phyloP scores from a whole-genome alignment of 2,888 invertebrate species.

The Boloria euphrosyne region DNA sequence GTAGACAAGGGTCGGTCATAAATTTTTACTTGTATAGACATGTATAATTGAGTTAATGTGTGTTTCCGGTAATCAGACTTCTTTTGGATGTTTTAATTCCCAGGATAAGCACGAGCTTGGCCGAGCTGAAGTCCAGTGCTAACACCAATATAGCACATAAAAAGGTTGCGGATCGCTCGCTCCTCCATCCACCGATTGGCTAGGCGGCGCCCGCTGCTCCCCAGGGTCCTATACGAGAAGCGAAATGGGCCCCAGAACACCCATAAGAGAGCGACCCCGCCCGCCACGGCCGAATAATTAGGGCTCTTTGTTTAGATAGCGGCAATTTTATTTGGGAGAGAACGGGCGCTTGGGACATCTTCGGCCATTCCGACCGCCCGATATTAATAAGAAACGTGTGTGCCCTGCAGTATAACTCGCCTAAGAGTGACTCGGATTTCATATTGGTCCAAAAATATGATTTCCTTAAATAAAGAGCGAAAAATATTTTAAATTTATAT shows the following conservation, averaged over 20 bases:
- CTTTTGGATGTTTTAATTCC: conserved; percentile 76
- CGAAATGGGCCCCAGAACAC: conserved; percentile 87
- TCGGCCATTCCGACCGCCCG: conserved; percentile 76
- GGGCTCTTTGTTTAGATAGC: conserved; percentile 85
- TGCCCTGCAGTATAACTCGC: conserved; percentile 55
- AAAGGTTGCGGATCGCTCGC: conserved; percentile 82
- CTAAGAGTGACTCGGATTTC: conserved; percentile 55
- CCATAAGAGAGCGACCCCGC: conserved; percentile 87
- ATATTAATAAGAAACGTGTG: conserved; percentile 82
- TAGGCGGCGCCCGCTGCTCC: conserved; percentile 84
- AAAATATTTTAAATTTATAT: conserved; percentile 8
- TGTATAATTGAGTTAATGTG: conserved; percentile 56
- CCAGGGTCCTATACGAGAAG: conserved; percentile 84
- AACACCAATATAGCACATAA: conserved; percentile 79
- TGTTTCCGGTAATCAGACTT: conserved; percentile 77
- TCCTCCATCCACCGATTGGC: conserved; percentile 83
- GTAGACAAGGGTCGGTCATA: conserved; percentile 20
- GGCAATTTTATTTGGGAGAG: conserved; percentile 83
- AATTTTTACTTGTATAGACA: conserved; percentile 26
- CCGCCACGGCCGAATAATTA: conserved; percentile 85
- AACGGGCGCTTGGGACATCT: conserved; percentile 80
- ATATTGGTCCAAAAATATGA: conserved; percentile 41
- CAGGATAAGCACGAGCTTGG: conserved; percentile 47
- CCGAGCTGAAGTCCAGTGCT: conserved; percentile 59
- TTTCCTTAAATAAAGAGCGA: not conserved